Conservation (phyloP, 2,797 vertebrate species). For the Argya squamiceps region DNA sequence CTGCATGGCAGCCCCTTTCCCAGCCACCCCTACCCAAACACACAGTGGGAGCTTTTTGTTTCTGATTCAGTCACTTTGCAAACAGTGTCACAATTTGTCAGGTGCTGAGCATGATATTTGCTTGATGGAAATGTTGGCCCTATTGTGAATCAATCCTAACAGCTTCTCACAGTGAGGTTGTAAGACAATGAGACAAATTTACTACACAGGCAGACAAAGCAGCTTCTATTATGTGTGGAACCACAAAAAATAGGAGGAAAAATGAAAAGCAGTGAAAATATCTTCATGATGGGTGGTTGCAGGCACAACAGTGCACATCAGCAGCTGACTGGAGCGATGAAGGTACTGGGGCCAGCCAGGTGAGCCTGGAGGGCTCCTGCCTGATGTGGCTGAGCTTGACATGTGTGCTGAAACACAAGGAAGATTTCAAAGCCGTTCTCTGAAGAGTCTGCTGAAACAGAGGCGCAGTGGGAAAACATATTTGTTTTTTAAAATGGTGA, state of each 20-base stretch:
- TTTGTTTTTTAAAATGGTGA: not conserved
- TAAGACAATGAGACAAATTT: slow-evolving; percentile 74
- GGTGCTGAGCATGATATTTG: slow-evolving; percentile 25
- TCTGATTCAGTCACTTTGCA: slow-evolving; percentile 8
- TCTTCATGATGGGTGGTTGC: not conserved
- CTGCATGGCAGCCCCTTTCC: not conserved
- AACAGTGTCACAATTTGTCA: slow-evolving; percentile 48
- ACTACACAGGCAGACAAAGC: slow-evolving; percentile 60
- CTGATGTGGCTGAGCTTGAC: not conserved
- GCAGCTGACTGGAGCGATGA: not conserved
- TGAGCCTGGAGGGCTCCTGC: not conserved
- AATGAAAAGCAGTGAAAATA: slow-evolving; percentile 48
- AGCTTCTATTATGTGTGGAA: slow-evolving; percentile 59
- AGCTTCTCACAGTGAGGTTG: slow-evolving; percentile 57
- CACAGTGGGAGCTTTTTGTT: not conserved
- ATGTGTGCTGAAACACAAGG: not conserved
- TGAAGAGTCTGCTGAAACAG: not conserved
- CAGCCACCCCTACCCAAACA: fast-evolving
- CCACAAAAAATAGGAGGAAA: slow-evolving; percentile 70
- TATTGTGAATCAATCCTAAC: slow-evolving; percentile 60
- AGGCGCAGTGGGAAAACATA: not conserved
- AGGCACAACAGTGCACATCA: slow-evolving; percentile 44
- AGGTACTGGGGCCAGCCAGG: slow-evolving; percentile 15
- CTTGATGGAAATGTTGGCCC: slow-evolving; percentile 66
- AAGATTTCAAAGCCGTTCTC: not conserved